Percentiles rank a stretch among this genome's conserved stretches.
These are phyloP conservation scores for Clarias pachynema DNA, from an alignment of 2,797 vertebrate genomes.

Conservation along the genomic window DNA sequence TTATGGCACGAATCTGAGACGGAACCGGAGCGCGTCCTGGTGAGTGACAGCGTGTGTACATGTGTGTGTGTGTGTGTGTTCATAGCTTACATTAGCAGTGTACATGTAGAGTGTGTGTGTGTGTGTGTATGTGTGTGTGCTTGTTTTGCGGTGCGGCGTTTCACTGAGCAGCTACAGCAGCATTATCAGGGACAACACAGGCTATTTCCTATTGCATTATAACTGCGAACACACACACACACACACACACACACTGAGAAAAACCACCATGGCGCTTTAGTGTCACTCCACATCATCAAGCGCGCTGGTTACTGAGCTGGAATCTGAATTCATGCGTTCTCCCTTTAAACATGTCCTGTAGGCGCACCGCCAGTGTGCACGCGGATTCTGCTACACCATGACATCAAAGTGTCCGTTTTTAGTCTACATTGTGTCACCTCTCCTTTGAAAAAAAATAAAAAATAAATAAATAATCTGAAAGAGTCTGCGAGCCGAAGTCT, in stretches of 20 bases:
- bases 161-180: conserved; percentile 51
- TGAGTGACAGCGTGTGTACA: conserved; percentile 37
- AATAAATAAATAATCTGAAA: too few species aligned
- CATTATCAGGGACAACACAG: conserved; percentile 28
- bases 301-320: background rate
- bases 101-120: background rate
- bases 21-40: conserved; percentile 35
- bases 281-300: conserved; percentile 8
- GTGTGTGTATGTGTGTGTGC: conserved; percentile 13
- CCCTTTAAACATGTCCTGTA: background rate
- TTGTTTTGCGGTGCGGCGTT: conserved; percentile 46
- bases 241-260: background rate
- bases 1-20: conserved; percentile 24
- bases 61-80: conserved; percentile 17
- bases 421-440: background rate
- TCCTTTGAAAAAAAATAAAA: background rate
- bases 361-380: too few species aligned
- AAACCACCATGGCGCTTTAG: conserved; percentile 7
- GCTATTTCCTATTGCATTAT: conserved; percentile 20
- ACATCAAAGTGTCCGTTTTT: background rate
- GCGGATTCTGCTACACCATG: background rate
- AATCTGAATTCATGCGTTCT: background rate
- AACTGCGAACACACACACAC: conserved; percentile 15
- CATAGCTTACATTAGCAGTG: conserved; percentile 30
- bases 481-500: background rate